Percentiles rank a stretch among this genome's conserved stretches.
These are phyloP conservation scores for Nomada fucata DNA, from an alignment of 2,888 invertebrate species.

Conservation along the genomic window DNA sequence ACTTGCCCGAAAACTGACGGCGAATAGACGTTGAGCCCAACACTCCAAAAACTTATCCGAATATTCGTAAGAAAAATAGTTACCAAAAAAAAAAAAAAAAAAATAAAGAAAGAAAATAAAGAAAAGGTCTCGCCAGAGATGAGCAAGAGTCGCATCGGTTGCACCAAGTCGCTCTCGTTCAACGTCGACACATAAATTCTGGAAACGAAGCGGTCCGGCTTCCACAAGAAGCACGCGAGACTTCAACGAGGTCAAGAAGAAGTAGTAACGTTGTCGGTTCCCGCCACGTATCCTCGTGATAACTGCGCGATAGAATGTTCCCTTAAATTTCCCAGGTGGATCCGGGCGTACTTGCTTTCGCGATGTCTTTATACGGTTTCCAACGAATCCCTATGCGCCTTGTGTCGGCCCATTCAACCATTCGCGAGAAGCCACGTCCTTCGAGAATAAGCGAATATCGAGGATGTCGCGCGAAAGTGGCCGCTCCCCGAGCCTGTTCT, in stretches of 20 bases:
- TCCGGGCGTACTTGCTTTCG: slow-evolving; percentile 66
- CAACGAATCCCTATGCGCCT: slow-evolving; percentile 56
- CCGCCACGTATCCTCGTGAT: slow-evolving; percentile 68
- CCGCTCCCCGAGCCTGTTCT: slow-evolving; percentile 36
- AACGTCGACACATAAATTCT: slow-evolving; percentile 52
- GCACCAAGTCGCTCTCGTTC: slow-evolving; percentile 24
- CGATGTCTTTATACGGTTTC: slow-evolving; percentile 69
- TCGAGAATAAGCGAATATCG: slow-evolving; percentile 70
- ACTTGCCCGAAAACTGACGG: no score
- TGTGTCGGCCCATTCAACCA: slow-evolving; percentile 61
- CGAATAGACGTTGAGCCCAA: no score
- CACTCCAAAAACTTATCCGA: background rate
- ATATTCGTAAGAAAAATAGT: no score
- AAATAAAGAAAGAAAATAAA: no score
- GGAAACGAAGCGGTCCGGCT: slow-evolving; percentile 43
- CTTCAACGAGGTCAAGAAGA: slow-evolving; percentile 66
- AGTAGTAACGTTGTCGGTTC: slow-evolving; percentile 44
- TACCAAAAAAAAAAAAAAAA: background rate
- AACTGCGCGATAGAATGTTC: slow-evolving; percentile 73
- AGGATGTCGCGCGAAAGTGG: slow-evolving; percentile 62
- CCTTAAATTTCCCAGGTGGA: slow-evolving; percentile 74
- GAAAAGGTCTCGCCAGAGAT: background rate
- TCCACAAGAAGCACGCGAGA: slow-evolving; percentile 32
- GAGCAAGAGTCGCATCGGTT: slow-evolving; percentile 1
- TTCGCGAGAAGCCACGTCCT: slow-evolving; percentile 63